phyloP scores from a whole-genome alignment of 2,888 invertebrate genomes.

The Brenthis hecate region DNA sequence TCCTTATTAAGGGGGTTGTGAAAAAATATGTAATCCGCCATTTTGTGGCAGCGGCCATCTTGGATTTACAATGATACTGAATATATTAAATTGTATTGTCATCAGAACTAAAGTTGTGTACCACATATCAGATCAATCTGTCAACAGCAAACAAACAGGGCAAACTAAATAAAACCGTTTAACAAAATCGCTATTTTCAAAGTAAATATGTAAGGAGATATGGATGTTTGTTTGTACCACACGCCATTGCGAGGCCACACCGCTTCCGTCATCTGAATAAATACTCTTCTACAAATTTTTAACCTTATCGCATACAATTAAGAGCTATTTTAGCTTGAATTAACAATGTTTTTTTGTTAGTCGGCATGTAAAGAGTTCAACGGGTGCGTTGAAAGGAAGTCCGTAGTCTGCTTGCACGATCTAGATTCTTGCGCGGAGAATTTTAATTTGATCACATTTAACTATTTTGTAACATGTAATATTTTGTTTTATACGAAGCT shows the following conservation, averaged over 20 bases:
- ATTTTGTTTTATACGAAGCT: conserved; percentile 13
- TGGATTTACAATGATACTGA: too few species aligned
- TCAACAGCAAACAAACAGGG: too few species aligned
- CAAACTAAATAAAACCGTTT: too few species aligned
- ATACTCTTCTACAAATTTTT: conserved; percentile 36
- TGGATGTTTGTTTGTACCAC: conserved; percentile 48
- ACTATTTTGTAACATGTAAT: conserved; percentile 10
- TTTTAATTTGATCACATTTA: conserved; percentile 35
- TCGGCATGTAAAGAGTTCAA: conserved; percentile 66
- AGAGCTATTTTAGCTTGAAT: conserved; percentile 39
- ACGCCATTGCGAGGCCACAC: conserved; percentile 57
- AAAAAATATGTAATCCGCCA: too few species aligned
- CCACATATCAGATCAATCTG: too few species aligned
- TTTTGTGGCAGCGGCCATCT: too few species aligned
- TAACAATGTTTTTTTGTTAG: conserved; percentile 52
- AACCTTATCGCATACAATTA: conserved; percentile 42
- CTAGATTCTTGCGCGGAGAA: conserved; percentile 45
- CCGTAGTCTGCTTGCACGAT: conserved; percentile 49
- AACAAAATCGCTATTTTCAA: too few species aligned
- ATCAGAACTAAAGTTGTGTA: too few species aligned
- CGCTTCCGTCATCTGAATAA: conserved; percentile 59
- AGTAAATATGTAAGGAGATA: background rate
- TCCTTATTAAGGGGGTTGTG: too few species aligned
- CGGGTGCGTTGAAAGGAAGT: conserved; percentile 63
- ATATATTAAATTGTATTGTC: too few species aligned